Percentiles rank a stretch among this genome's conserved stretches.
These are phyloP conservation scores for Brotula barbata DNA, from an alignment of 2,797 vertebrate genomes.

Conservation along the genomic window DNA sequence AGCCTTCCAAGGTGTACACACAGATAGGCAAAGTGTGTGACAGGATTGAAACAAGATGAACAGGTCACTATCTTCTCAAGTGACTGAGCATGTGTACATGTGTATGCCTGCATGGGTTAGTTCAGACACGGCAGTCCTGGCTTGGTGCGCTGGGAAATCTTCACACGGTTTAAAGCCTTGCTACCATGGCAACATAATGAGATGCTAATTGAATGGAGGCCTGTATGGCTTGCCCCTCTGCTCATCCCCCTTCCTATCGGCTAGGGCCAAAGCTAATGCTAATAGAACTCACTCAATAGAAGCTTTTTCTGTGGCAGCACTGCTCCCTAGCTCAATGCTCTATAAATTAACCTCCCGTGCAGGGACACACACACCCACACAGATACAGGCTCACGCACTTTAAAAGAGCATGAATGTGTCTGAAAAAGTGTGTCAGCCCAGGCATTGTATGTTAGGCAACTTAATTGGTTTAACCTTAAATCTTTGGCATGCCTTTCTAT, in stretches of 20 bases:
- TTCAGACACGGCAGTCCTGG: slow-evolving; percentile 41
- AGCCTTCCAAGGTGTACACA: slow-evolving; percentile 11
- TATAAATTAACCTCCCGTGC: slow-evolving; percentile 69
- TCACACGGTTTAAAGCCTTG: slow-evolving; percentile 55
- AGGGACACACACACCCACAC: slow-evolving; percentile 12
- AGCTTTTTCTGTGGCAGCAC: slow-evolving; percentile 38
- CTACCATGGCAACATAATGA: slow-evolving; percentile 79
- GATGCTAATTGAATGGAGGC: slow-evolving; percentile 80
- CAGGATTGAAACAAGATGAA: slow-evolving; percentile 48
- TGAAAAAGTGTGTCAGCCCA: slow-evolving; percentile 46
- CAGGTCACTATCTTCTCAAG: slow-evolving; percentile 42
- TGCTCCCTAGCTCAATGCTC: slow-evolving; percentile 34
- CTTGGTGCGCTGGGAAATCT: slow-evolving; percentile 59
- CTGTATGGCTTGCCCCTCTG: slow-evolving; percentile 64
- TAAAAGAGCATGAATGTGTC: slow-evolving; percentile 35
- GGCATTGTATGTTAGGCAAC: slow-evolving; percentile 57
- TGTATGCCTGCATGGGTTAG: slow-evolving; percentile 25
- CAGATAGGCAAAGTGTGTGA: slow-evolving; percentile 36
- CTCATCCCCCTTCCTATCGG: slow-evolving; percentile 48
- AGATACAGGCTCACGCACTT: slow-evolving; percentile 25
- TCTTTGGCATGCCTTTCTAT: slow-evolving; percentile 58
- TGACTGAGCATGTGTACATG: slow-evolving; percentile 8
- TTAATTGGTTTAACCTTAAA: slow-evolving; percentile 76
- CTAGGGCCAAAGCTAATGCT: slow-evolving; percentile 67
- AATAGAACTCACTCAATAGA: slow-evolving; percentile 67